These are phyloP conservation scores for Porphyrio hochstetteri DNA, from an alignment of 2,113 vertebrate genomes.

Conservation along the genomic window DNA sequence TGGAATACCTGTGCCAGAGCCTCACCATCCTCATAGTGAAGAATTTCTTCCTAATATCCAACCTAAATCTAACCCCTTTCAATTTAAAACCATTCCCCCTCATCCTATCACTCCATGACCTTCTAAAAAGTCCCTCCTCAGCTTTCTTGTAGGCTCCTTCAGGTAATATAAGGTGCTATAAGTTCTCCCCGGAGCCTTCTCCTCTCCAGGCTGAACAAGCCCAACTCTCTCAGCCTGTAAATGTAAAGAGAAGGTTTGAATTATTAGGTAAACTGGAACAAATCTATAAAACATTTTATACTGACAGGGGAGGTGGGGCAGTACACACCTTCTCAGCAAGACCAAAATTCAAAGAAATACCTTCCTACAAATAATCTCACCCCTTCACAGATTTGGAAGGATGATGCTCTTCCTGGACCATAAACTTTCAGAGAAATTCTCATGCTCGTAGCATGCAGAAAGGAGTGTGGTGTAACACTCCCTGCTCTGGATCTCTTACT, in stretches of 20 bases:
- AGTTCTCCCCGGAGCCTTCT: too few relatives aligned
- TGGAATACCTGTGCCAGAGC: too few relatives aligned
- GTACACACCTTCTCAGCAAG: neutral
- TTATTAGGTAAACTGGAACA: neutral
- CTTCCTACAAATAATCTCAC: neutral
- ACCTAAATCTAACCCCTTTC: too few relatives aligned
- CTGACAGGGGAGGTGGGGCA: accelerated
- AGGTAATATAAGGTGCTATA: too few relatives aligned
- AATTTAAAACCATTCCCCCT: too few relatives aligned
- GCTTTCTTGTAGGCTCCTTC: too few relatives aligned
- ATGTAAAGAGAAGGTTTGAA: neutral
- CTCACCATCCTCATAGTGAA: too few relatives aligned
- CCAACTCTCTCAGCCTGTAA: neutral
- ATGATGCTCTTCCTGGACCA: neutral
- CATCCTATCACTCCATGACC: too few relatives aligned
- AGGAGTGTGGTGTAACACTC: neutral
- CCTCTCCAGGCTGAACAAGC: too few relatives aligned
- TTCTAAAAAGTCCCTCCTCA: too few relatives aligned
- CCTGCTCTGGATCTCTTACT: neutral
- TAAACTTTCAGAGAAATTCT: neutral
- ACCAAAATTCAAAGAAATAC: neutral
- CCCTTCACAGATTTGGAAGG: neutral
- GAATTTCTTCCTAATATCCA: too few relatives aligned
- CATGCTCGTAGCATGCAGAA: neutral
- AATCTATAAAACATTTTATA: neutral